Base-by-base conservation (phyloP, 2,888 invertebrate species). In the Coremacera marginata region DNA sequence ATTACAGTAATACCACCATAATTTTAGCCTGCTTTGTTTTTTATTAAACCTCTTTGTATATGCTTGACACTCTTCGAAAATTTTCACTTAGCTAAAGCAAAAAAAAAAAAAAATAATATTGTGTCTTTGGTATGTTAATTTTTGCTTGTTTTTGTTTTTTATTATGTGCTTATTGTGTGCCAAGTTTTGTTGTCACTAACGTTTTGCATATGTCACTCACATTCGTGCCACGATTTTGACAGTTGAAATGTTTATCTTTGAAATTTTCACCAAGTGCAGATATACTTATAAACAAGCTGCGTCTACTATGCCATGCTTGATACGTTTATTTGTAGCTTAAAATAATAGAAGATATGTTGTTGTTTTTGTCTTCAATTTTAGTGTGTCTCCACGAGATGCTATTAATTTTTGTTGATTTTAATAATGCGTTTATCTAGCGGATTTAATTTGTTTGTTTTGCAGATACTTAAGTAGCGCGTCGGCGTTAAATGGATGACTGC, bases 181-280 rank as follows among this genome's bases (percentile, higher is more conserved):
- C 55, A 22, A 19, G 22, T 55, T 55, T 55, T 55, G 52, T 52
- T n/a, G 34, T 70, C 70, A 31, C 52, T 55, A 55, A 31, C 52
- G n/a, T 52, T 55, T 70, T 27, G 25, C 70, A 70, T 25, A 55
- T 55, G 70, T 55, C 70, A 70, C 19, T 70, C 70, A 52, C 67
- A 55, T 55, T 70, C 19, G 70, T 31, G 68, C 68, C 55, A 27
- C 55, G 31, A 55, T 70, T 70, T 52, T 55, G 70, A 70, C 70
- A 70, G 52, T 55, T 55, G 70, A 70, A 70, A 70, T 70, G 70
- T 70, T 70, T 70, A 70, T 55, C 55, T 70, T 70, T n/a, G 70
- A 70, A 27, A 70, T 55, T 70, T 70, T 70, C 70, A 52, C 19
- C 70, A 70, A 70, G 70, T 70, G 70, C 55, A 70, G 70, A 70